Conservation (phyloP, 2,113 vertebrate genomes). For the Uria aalge region DNA sequence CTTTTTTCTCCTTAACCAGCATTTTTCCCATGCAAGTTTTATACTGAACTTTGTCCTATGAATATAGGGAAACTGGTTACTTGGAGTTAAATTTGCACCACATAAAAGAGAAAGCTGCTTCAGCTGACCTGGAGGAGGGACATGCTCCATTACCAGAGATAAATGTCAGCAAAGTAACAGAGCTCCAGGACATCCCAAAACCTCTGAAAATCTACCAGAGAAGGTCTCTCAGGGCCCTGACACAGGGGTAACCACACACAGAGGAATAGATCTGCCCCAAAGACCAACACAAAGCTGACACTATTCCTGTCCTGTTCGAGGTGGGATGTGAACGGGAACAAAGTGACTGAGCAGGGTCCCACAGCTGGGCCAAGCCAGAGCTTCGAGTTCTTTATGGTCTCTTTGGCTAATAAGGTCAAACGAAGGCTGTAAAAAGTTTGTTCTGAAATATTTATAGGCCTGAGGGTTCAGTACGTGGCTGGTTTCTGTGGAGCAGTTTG, state of each 20-base stretch:
- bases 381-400: not conserved
- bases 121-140: not conserved
- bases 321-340: not conserved
- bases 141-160: not conserved
- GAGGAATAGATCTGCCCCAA: not conserved
- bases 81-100: not conserved
- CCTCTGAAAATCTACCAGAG: not conserved
- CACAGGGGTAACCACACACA: not conserved
- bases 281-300: not conserved
- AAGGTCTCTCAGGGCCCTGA: accelerated
- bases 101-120: not conserved
- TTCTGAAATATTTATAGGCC: not conserved
- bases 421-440: not conserved
- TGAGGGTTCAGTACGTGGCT: not conserved
- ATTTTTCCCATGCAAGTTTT: not conserved
- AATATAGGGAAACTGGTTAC: not conserved
- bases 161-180: not conserved
- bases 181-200: not conserved
- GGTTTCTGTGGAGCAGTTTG: not conserved
- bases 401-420: not conserved
- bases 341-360: not conserved
- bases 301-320: not conserved
- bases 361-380: not conserved
- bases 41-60: not conserved
- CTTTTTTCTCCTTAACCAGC: not conserved